Conservation (phyloP, 2,888 invertebrate species). For the Nymphalis polychloros region DNA sequence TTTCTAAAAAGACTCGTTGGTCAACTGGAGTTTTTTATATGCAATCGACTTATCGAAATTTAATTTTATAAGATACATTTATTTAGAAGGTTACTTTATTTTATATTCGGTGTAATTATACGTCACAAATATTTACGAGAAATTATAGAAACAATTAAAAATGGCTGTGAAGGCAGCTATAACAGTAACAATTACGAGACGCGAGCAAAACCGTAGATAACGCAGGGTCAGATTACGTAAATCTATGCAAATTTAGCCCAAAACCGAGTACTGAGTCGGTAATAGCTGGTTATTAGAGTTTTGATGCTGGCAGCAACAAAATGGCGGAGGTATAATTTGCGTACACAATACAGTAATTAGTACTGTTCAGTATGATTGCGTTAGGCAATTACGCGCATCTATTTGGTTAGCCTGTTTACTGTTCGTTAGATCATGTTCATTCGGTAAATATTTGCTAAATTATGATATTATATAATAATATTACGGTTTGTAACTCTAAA, state of each 20-base stretch:
- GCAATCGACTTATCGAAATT: no score
- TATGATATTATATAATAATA: not conserved
- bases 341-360: slow-evolving; percentile 31
- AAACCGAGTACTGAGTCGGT: slow-evolving; percentile 41
- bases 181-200: slow-evolving; percentile 9
- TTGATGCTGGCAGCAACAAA: slow-evolving; percentile 48
- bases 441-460: not conserved
- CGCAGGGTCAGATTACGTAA: slow-evolving; percentile 59
- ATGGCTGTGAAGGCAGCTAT: not conserved
- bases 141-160: slow-evolving; percentile 1
- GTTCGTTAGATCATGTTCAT: slow-evolving; percentile 6
- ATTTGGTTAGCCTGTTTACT: slow-evolving; percentile 4
- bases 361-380: slow-evolving; percentile 19
- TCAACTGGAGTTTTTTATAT: no score
- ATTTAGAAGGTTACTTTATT: no score
- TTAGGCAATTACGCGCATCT: slow-evolving; percentile 14
- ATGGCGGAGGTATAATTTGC: slow-evolving; percentile 34
- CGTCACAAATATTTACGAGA: not conserved
- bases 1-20: no score
- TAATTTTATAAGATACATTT: no score
- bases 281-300: slow-evolving; percentile 55
- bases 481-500: not conserved
- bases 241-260: slow-evolving; percentile 61
- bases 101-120: no score
- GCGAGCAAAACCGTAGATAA: slow-evolving; percentile 48